Base-by-base conservation (phyloP, 64 coral and sea anemone genomes). In the Catalaphyllia jardinei region DNA sequence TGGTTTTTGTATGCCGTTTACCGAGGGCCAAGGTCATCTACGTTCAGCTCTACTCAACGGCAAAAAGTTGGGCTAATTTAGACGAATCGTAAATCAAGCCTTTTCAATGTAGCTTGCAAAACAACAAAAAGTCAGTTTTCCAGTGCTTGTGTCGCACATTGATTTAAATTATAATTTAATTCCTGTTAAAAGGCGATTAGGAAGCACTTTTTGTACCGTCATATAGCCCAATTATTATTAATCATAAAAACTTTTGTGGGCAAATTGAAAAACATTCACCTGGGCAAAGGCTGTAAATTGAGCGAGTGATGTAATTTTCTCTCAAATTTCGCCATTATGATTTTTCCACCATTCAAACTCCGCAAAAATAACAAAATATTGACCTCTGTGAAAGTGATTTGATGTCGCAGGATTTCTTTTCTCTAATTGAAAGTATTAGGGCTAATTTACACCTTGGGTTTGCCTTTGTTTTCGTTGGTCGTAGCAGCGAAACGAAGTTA, bases 361-460 rank as follows among this genome's bases (percentile, higher is more conserved):
- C 8, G 65, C 0, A 28, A 27, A 69, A 69, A 69, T 11, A 27
- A 69, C 22, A n/a, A 27, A n/a, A 69, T 69, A 25, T 12, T 27
- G 22, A 69, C 24, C 60, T 46, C 4, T 13, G 31, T 54, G 11
- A 6, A 0, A 33, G 30, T 42, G 5, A 65, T 64, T 83, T 83
- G 3, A 65, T 39, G 79, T 10, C 60, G 3, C 1, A 20, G 71
- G 63, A 85, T 42, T 85, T 85, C 35, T 71, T 28, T 15, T 3
- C n/a, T 67, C 22, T 83, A 85, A 85, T 85, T 85, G n/a, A 20
- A 71, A 69, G 69, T 71, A 85, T 85, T 85, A 85, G 81, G 35
- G 81, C 81, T 64, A 85, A 85, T 85, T 85, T 85, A 38, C 38
- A 71, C 81, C 33, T 28, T 25, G 0, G 20, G 22, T 17, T 51